Conservation (phyloP, 2,888 invertebrate genomes). For the Augochlorella aurata region DNA sequence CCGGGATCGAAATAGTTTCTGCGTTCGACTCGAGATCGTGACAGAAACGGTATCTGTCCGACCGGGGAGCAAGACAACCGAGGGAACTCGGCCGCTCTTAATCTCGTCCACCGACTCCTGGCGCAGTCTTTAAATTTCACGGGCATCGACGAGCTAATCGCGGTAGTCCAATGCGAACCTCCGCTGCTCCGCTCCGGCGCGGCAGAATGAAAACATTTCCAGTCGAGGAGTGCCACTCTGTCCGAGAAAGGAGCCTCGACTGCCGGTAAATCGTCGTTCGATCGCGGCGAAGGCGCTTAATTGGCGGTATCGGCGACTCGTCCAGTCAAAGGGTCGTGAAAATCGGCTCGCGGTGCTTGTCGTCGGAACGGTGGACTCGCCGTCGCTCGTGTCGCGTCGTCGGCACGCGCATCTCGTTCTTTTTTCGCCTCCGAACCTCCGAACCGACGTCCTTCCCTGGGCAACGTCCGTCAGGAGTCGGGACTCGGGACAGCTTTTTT, state of each 20-base stretch:
- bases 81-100: constrained; percentile 14
- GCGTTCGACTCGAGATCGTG: background rate
- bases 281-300: constrained; percentile 53
- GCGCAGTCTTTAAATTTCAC: constrained; percentile 50
- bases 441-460: constrained; percentile 13
- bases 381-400: constrained; percentile 29
- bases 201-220: constrained; percentile 54
- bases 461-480: background rate
- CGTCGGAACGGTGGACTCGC: constrained; percentile 18
- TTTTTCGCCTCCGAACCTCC: constrained; percentile 20
- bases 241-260: constrained; percentile 46
- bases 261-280: constrained; percentile 57
- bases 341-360: constrained; percentile 31
- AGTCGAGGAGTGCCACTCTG: constrained; percentile 32
- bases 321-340: constrained; percentile 50
- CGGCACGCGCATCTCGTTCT: constrained; percentile 40
- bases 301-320: constrained; percentile 56
- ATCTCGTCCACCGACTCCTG: background rate
- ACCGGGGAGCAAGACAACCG: background rate
- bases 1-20: background rate
- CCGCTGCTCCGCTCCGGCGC: background rate
- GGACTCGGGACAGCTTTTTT: constrained; percentile 28
- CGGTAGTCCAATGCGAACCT: constrained; percentile 25
- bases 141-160: constrained; percentile 53
- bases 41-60: background rate